A percentile compares a stretch with the other conserved stretches of the same genome.
phyloP scores from a whole-genome alignment of 2,797 vertebrate species.

The Sardinella longiceps region DNA sequence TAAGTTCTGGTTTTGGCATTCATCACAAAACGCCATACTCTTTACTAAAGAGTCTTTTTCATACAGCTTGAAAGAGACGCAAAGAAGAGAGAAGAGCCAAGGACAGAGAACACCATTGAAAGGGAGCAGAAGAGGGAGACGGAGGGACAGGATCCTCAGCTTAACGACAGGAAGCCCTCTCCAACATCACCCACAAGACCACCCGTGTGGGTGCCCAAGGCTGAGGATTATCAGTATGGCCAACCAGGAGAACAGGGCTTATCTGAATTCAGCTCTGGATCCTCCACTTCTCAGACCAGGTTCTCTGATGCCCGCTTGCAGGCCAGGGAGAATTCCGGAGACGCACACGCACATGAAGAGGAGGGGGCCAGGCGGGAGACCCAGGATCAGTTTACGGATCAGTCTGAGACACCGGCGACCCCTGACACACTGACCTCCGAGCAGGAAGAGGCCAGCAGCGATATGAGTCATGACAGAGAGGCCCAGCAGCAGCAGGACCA shows the following conservation, averaged over 20 bases:
- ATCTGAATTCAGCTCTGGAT: not conserved
- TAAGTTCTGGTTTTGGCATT: constrained; percentile 44
- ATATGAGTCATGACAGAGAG: constrained; percentile 48
- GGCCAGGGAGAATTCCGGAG: constrained; percentile 13
- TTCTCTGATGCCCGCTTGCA: not conserved
- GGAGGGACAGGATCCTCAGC: constrained; percentile 28
- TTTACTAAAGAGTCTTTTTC: constrained; percentile 29
- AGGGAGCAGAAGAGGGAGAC: constrained; percentile 18
- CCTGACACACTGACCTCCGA: constrained; percentile 42
- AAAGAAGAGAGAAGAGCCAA: constrained; percentile 26
- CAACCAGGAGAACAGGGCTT: constrained; percentile 4
- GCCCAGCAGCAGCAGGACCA: constrained; percentile 39
- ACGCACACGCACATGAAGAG: constrained; percentile 22
- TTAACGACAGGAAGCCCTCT: constrained; percentile 24
- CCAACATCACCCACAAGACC: constrained; percentile 8
- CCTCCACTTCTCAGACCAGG: not conserved
- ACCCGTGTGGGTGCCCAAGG: constrained; percentile 27
- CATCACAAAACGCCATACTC: constrained; percentile 14
- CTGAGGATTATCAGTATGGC: not conserved
- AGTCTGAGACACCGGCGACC: constrained; percentile 40
- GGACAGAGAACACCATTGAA: constrained; percentile 6
- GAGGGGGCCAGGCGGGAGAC: constrained; percentile 39
- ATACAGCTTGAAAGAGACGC: constrained; percentile 65
- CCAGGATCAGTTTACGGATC: constrained; percentile 47
- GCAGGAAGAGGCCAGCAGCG: constrained; percentile 51